These are phyloP conservation scores for Craseonycteris thonglongyai DNA, from an alignment of 2,113 vertebrate genomes.

Conservation along the genomic window DNA sequence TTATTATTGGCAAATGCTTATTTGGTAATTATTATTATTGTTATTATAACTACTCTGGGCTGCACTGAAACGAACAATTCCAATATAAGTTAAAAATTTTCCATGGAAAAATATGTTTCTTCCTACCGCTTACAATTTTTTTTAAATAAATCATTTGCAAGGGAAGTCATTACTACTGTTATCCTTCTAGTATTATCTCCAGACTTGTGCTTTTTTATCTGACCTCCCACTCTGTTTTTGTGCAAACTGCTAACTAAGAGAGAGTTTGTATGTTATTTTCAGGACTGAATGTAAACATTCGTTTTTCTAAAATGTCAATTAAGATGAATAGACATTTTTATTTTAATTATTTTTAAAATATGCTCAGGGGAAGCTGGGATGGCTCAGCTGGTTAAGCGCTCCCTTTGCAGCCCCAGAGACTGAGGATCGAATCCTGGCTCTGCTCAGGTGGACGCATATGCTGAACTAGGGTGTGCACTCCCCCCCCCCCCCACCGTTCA, in stretches of 20 bases:
- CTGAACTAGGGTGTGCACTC: no score
- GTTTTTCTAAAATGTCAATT: background rate
- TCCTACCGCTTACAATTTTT: background rate
- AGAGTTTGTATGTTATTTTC: background rate
- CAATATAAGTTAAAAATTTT: background rate
- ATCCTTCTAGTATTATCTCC: background rate
- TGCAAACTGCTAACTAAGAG: background rate
- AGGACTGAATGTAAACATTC: background rate
- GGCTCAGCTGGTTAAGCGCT: no score
- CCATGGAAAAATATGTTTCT: background rate
- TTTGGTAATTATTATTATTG: background rate
- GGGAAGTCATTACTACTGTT: background rate
- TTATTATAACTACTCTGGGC: background rate
- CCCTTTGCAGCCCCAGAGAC: no score
- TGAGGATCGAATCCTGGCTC: no score
- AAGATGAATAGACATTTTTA: conserved; percentile 19
- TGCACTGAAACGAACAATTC: background rate
- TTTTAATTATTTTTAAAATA: conserved; percentile 48
- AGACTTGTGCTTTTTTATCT: background rate
- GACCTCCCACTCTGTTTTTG: background rate
- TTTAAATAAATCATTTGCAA: conserved; percentile 7
- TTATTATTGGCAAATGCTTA: background rate
- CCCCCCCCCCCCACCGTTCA: no score
- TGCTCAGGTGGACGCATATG: no score
- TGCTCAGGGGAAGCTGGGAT: no score